Conservation (phyloP, 2,888 invertebrate genomes). For the Drosophila fulvimacula region DNA sequence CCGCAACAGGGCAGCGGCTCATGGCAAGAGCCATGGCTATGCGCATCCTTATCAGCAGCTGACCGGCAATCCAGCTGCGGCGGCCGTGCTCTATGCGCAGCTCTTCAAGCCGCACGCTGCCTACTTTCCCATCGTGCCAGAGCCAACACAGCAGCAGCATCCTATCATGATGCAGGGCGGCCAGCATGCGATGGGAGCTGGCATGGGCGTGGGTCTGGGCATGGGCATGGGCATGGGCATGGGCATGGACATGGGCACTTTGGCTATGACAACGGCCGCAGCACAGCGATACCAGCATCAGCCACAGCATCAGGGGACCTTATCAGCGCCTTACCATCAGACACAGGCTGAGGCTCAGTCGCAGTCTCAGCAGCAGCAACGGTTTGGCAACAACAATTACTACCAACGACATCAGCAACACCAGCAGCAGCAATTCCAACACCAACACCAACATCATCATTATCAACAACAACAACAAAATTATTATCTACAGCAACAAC, state of each 20-base stretch:
- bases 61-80: conserved; percentile 21
- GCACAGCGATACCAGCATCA: conserved; percentile 40
- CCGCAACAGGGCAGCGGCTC: conserved; percentile 34
- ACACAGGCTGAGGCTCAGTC: conserved; percentile 29
- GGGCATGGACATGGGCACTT: conserved; percentile 9
- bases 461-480: conserved; percentile 26
- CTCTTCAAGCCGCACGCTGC: conserved; percentile 67
- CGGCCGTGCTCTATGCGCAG: conserved; percentile 42
- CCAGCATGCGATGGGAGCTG: conserved; percentile 18
- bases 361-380: conserved; percentile 2
- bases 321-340: conserved; percentile 47
- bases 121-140: conserved; percentile 74
- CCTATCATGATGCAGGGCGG: conserved; percentile 41
- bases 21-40: conserved; percentile 34
- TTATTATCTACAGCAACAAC: conserved; percentile 33
- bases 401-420: conserved; percentile 30
- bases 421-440: conserved; percentile 13
- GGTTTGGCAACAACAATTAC: conserved; percentile 24
- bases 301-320: conserved; percentile 39
- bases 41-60: conserved; percentile 68
- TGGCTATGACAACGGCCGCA: conserved; percentile 32
- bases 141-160: conserved; percentile 26
- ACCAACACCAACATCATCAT: conserved; percentile 41
- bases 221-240: neutral
- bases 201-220: neutral